phyloP scores from a whole-genome alignment of 1,140 invertebrate genomes.

The Octopus bimaculoides region DNA sequence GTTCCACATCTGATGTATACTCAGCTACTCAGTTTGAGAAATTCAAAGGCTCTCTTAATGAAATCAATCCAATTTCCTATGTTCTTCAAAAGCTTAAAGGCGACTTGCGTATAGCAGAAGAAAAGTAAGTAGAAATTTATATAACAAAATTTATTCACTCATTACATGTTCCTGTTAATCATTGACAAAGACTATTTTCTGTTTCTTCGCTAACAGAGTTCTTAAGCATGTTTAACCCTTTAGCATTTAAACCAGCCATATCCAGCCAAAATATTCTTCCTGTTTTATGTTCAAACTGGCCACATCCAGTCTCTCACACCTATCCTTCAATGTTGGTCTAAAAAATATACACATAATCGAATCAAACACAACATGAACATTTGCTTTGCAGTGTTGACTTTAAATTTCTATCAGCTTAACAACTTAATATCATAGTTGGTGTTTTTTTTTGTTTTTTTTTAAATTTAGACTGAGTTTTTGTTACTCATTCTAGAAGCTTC shows the following conservation, averaged over 20 bases:
- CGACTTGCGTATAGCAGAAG: slow-evolving; percentile 80
- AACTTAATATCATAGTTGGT: no score
- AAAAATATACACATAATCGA: neutral
- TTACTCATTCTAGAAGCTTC: no score
- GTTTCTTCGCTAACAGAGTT: neutral
- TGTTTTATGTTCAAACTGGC: slow-evolving; percentile 8
- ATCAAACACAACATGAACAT: no score
- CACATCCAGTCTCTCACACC: slow-evolving; percentile 13
- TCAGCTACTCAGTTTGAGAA: slow-evolving; percentile 54
- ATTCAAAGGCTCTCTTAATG: slow-evolving; percentile 67
- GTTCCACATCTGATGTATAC: neutral
- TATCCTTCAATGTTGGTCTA: neutral
- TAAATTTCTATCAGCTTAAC: no score
- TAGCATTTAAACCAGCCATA: slow-evolving; percentile 10
- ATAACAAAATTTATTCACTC: neutral
- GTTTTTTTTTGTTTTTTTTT: no score
- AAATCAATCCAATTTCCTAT: slow-evolving; percentile 71
- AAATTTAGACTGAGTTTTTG: no score
- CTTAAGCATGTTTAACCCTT: slow-evolving; percentile 16
- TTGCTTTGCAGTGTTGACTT: no score
- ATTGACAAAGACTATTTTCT: neutral
- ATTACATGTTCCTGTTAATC: no score
- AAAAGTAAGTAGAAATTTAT: slow-evolving; percentile 67
- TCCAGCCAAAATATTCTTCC: neutral
- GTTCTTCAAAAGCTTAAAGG: slow-evolving; percentile 81